A percentile compares a stretch with the other conserved stretches of the same genome.
phyloP scores from a whole-genome alignment of 2,113 vertebrate species.

The Poeciliopsis prolifica region DNA sequence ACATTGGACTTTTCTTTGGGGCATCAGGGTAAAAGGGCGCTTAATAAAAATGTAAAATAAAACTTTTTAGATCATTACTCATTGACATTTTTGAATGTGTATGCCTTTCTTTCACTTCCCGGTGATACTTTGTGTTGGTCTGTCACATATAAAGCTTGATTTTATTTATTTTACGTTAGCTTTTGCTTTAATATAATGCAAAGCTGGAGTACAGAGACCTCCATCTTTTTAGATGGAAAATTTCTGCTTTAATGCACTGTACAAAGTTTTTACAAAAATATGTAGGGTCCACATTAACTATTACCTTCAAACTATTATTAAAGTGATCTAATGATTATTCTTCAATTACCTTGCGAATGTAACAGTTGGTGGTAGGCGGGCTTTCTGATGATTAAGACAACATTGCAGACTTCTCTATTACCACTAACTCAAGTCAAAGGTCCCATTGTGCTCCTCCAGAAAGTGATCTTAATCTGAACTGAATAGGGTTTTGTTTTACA shows the following conservation, averaged over 20 bases:
- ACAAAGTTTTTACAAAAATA: neutral
- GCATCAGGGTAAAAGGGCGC: too few relatives aligned
- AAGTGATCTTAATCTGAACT: constrained; percentile 77
- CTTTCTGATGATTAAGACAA: constrained; percentile 46
- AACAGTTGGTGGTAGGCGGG: constrained; percentile 9
- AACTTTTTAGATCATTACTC: too few relatives aligned
- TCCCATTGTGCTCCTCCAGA: constrained; percentile 68
- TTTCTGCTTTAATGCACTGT: neutral
- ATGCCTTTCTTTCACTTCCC: too few relatives aligned
- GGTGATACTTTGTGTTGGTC: too few relatives aligned
- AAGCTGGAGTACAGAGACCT: neutral
- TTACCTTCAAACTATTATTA: neutral
- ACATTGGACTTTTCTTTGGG: too few relatives aligned
- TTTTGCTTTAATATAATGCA: neutral
- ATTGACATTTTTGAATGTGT: too few relatives aligned
- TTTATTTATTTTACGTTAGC: neutral
- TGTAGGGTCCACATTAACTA: neutral
- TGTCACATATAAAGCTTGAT: too few relatives aligned
- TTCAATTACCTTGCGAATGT: constrained; percentile 1
- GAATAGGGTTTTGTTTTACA: constrained; percentile 71
- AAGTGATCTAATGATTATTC: neutral
- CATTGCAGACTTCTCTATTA: constrained; percentile 67
- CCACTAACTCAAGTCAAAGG: constrained; percentile 65
- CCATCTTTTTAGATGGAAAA: neutral
- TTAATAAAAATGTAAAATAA: too few relatives aligned